Base-by-base conservation (phyloP, 2,888 invertebrate species). In the Hypomecis punctinalis region DNA sequence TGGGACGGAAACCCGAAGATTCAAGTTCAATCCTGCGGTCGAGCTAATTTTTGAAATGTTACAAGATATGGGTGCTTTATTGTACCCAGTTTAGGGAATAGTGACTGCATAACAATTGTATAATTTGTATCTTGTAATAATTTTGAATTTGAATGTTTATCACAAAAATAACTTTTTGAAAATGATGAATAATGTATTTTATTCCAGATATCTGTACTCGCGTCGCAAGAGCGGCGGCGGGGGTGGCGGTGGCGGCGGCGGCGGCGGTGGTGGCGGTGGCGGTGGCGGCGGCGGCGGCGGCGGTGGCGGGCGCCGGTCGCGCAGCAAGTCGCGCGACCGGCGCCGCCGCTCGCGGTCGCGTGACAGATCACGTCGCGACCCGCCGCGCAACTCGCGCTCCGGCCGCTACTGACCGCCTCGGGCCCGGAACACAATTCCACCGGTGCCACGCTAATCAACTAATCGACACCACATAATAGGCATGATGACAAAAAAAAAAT, bases 201-300 rank as follows among this genome's bases (percentile, higher is more conserved):
- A 8, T 76, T 86, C 2, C 82, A 94, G 95, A 81, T 95, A 97
- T 86, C 84, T 96, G 78, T 96, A 97, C 89, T 95, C 96, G 53
- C 94, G 97, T 10, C 95, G 96, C 88, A 87, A 88, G 86, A 93
- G 94, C 42, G 69, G 43, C 81, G 84, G 94, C 67, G 94, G 69
- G 94, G 94, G 8, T 90, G 94, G 66, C 93, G 94, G 55, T 0
- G 70, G 67, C 3, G 94, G 71, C 93, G 94, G 69, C 62, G 86
- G 58, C 81, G 94, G 70, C 91, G 94, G 13, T 80, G 94, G 59
- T 82, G 94, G 69, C 91, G 89, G 90, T 23, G 89, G 76, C 49
- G 71, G 71, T 0, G 71, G 67, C 0, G 70, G 70, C 1, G 70
- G 66, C 1, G 71, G 68, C 3, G 67, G 65, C 0, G 66, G 66